These are phyloP conservation scores for Limnephilus lunatus DNA, from an alignment of 2,888 invertebrate genomes.

Conservation along the genomic window DNA sequence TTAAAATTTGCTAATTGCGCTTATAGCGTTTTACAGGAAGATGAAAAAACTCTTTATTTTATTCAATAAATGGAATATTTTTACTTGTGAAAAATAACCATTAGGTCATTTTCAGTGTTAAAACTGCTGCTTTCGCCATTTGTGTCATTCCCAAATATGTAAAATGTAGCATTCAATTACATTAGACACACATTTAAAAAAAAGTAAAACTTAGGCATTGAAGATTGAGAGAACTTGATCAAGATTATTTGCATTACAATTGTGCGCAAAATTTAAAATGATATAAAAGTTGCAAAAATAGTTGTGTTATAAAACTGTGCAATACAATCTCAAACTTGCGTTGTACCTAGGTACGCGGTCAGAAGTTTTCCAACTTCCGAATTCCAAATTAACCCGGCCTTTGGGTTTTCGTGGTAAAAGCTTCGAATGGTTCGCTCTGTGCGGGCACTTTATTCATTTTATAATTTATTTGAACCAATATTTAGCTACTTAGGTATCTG, in stretches of 20 bases:
- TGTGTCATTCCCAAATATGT: too few relatives aligned
- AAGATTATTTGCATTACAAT: too few relatives aligned
- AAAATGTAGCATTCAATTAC: not conserved
- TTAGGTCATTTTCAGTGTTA: too few relatives aligned
- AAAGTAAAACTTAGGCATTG: too few relatives aligned
- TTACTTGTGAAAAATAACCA: too few relatives aligned
- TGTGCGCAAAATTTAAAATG: too few relatives aligned
- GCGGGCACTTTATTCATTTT: not conserved
- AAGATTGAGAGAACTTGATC: too few relatives aligned
- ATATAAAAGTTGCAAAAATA: not conserved
- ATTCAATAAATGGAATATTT: too few relatives aligned
- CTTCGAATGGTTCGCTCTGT: not conserved
- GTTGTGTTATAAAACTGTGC: not conserved
- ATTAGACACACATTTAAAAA: not conserved
- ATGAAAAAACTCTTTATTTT: not conserved
- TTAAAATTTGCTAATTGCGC: not conserved
- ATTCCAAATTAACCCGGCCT: not conserved
- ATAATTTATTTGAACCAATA: too few relatives aligned
- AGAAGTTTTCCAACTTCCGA: not conserved
- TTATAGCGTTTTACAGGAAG: not conserved
- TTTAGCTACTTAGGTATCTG: too few relatives aligned
- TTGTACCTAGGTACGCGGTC: too few relatives aligned
- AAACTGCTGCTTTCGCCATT: too few relatives aligned
- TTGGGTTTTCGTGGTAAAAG: not conserved
- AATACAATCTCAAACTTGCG: not conserved